Percentiles rank a stretch among this genome's conserved stretches.
These are phyloP conservation scores for Anguilla obscura DNA, from an alignment of 2,797 vertebrate genomes.

Conservation along the genomic window DNA sequence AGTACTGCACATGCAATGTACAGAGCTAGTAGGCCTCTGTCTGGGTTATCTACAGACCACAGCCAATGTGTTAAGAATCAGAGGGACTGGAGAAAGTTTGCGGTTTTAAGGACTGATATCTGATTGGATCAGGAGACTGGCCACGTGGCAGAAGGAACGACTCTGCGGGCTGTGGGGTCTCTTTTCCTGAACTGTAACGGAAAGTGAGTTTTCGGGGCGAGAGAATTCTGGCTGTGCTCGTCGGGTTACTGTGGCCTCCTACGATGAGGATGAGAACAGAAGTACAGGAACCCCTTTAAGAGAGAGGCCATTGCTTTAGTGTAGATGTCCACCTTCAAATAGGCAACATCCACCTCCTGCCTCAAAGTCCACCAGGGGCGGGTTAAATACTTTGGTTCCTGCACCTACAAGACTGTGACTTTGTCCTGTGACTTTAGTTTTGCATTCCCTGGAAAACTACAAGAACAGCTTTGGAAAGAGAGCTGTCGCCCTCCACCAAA, in stretches of 20 bases:
- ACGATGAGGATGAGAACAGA: not conserved
- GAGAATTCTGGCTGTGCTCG: not conserved
- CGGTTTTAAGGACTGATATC: not conserved
- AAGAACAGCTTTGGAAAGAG: not conserved
- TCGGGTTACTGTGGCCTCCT: not conserved
- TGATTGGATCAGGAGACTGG: not conserved
- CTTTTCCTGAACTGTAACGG: not conserved
- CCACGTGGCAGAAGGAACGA: not conserved
- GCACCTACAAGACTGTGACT: not conserved
- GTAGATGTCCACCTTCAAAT: not conserved
- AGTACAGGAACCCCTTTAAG: not conserved
- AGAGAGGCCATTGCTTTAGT: not conserved
- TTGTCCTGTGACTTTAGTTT: conserved; percentile 25
- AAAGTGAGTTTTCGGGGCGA: not conserved
- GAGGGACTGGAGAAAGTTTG: not conserved
- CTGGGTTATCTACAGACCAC: not conserved
- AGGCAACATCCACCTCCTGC: not conserved
- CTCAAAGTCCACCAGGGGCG: not conserved
- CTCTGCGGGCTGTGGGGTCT: not conserved
- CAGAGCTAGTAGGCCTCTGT: not conserved
- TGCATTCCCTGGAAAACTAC: conserved; percentile 28
- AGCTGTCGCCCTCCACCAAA: not conserved
- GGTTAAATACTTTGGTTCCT: not conserved
- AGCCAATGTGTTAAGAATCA: not conserved
- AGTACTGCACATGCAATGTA: not conserved